Conservation (phyloP, 2,888 invertebrate genomes). For the Chironomus tentans region DNA sequence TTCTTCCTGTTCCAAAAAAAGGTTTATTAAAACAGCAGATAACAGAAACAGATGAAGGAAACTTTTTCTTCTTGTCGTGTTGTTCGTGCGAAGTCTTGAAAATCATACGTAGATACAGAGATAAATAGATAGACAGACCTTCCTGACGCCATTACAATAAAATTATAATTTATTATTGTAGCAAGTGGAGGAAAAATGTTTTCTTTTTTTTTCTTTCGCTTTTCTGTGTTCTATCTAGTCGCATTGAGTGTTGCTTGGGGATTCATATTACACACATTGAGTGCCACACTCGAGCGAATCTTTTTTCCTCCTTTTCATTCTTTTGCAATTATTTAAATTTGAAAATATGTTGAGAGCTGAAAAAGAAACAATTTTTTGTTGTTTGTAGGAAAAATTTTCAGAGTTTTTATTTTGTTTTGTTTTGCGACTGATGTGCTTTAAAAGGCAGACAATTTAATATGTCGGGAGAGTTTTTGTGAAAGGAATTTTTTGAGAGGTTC, state of each 20-base stretch:
- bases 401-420: neutral
- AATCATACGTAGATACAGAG: neutral
- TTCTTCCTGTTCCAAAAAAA: neutral
- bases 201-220: neutral
- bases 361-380: neutral
- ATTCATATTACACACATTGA: neutral
- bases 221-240: neutral
- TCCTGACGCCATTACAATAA: conserved; percentile 18
- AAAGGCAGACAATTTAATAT: no score
- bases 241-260: neutral
- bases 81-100: neutral
- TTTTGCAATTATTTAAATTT: neutral
- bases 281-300: neutral
- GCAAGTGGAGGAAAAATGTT: neutral
- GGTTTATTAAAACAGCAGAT: conserved; percentile 23
- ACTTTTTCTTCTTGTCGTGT: neutral
- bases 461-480: no score
- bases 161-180: neutral
- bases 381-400: neutral
- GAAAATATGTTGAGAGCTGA: neutral
- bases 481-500: no score
- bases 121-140: neutral
- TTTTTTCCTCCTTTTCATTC: neutral
- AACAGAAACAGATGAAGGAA: neutral
- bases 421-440: no score